Conservation (phyloP, 2,113 vertebrate genomes). For the Toxotes jaculatrix region DNA sequence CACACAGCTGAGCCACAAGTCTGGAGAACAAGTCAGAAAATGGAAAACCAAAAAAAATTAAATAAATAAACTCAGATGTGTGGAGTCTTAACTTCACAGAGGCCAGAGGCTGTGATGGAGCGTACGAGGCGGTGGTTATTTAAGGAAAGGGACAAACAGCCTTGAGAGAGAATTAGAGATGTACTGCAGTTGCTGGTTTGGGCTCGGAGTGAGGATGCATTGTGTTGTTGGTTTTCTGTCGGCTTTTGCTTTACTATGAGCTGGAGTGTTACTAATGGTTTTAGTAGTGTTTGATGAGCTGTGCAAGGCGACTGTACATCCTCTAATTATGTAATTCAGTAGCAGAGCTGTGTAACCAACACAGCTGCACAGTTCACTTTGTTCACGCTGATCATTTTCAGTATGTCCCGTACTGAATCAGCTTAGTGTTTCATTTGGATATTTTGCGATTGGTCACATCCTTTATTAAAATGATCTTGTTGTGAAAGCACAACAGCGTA, state of each 20-base stretch:
- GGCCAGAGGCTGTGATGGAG: conserved; percentile 31
- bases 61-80: background rate
- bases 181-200: background rate
- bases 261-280: background rate
- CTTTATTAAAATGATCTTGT: conserved; percentile 15
- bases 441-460: background rate
- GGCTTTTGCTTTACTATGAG: background rate
- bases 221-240: background rate
- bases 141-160: conserved; percentile 17
- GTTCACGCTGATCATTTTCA: background rate
- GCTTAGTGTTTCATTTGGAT: background rate
- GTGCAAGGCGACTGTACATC: background rate
- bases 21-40: background rate
- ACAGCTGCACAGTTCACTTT: background rate
- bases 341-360: background rate
- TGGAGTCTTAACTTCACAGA: background rate
- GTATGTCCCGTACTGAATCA: background rate
- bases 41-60: background rate
- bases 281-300: conserved; percentile 9
- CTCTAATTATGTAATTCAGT: background rate
- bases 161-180: conserved; percentile 1
- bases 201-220: background rate
- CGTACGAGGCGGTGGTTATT: background rate
- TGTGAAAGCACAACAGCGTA: background rate
- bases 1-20: conserved; percentile 52